These are phyloP conservation scores for Anolis sagrei DNA, from an alignment of 2,113 vertebrate genomes.

Conservation along the genomic window DNA sequence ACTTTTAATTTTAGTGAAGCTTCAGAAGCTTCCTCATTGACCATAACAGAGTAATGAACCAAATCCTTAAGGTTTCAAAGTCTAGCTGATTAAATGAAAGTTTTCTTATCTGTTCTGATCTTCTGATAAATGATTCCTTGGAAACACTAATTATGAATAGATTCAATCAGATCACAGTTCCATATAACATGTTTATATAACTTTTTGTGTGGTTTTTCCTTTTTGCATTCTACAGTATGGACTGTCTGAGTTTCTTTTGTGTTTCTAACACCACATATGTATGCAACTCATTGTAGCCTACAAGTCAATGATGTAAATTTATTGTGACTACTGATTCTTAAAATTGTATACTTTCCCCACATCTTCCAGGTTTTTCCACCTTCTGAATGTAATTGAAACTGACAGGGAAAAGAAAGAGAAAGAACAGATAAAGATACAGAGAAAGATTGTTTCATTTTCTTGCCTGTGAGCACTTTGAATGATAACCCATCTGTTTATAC, in stretches of 20 bases:
- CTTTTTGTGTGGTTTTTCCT: background rate
- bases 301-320: conserved; percentile 24
- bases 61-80: background rate
- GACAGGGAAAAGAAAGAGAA: conserved; percentile 12
- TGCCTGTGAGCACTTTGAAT: conserved; percentile 16
- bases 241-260: background rate
- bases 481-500: background rate
- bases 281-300: conserved; percentile 6
- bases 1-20: background rate
- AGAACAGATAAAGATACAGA: conserved; percentile 11
- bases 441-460: conserved; percentile 25
- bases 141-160: background rate
- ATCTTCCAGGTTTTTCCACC: conserved; percentile 29
- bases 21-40: background rate
- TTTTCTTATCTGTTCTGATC: background rate
- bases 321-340: conserved; percentile 16
- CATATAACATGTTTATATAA: background rate
- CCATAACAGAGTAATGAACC: background rate
- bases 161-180: background rate
- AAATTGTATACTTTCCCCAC: conserved; percentile 14
- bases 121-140: background rate
- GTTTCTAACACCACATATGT: background rate
- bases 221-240: background rate
- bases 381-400: conserved; percentile 24
- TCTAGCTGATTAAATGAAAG: background rate